A percentile compares a stretch with the other conserved stretches of the same genome.
Evolutionary conservation across 2,888 invertebrate genomes (phyloP).

Genomic region (Spilarctia lutea): DNA sequence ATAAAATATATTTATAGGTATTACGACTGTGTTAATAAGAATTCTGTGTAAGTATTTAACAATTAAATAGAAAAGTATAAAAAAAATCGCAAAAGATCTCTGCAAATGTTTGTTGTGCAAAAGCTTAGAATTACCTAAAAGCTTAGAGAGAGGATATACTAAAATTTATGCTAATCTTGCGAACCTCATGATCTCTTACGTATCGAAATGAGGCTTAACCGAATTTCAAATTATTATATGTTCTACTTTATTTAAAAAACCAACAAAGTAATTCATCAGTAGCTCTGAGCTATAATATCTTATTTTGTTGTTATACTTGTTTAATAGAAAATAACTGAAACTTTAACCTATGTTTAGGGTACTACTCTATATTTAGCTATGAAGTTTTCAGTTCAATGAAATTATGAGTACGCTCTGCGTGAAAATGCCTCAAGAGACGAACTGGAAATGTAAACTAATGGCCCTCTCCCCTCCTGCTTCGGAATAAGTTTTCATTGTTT

Average conservation of each 20-base stretch:
- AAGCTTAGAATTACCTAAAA: background rate
- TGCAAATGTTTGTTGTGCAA: too few relatives aligned
- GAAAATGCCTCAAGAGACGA: slow-evolving; percentile 8
- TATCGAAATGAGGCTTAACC: background rate
- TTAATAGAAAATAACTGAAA: background rate
- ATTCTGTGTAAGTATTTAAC: too few relatives aligned
- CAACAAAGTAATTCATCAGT: too few relatives aligned
- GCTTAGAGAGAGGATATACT: too few relatives aligned
- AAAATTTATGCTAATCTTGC: background rate
- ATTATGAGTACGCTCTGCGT: slow-evolving; percentile 3
- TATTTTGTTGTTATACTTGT: background rate
- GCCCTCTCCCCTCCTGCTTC: slow-evolving; percentile 9
- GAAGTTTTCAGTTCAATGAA: background rate
- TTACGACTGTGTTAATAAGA: too few relatives aligned
- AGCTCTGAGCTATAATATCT: background rate
- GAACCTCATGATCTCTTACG: background rate
- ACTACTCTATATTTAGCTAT: background rate
- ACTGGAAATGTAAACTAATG: slow-evolving; percentile 23
- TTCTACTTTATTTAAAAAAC: background rate
- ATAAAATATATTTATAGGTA: too few relatives aligned
- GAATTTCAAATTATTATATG: background rate
- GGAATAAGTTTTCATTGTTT: slow-evolving; percentile 30
- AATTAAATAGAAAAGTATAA: too few relatives aligned
- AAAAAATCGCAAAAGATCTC: too few relatives aligned
- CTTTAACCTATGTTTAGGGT: background rate